These are phyloP conservation scores for Pogonomyrmex barbatus DNA, from an alignment of 1,140 invertebrate species.

Conservation along the genomic window DNA sequence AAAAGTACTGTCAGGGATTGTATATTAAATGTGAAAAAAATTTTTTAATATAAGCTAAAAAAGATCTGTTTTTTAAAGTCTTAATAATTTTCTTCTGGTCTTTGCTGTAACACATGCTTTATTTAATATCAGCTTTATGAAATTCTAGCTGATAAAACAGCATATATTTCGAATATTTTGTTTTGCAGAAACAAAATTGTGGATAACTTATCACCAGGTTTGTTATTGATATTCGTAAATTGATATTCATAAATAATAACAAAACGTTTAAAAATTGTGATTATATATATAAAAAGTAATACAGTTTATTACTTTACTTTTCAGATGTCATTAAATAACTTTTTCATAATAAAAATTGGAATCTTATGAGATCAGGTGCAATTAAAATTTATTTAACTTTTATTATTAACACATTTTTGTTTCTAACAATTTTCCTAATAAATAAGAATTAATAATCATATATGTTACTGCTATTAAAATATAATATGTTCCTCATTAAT, in stretches of 20 bases:
- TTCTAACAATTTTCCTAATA: background rate
- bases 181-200: background rate
- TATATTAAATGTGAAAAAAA: slow-evolving; percentile 49
- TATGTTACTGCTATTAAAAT: background rate
- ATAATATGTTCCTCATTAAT: background rate
- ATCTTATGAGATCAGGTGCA: background rate
- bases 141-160: slow-evolving; percentile 51
- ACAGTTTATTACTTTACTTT: background rate
- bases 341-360: background rate
- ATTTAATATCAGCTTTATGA: slow-evolving; percentile 51
- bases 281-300: background rate
- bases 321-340: background rate
- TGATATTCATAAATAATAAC: slow-evolving; percentile 8
- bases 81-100: slow-evolving; percentile 47
- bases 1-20: slow-evolving; percentile 17
- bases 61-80: slow-evolving; percentile 15
- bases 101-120: slow-evolving; percentile 11
- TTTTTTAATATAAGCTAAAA: slow-evolving; percentile 30
- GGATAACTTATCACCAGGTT: background rate
- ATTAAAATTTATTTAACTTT: slow-evolving; percentile 4
- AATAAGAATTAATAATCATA: background rate
- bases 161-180: slow-evolving; percentile 19
- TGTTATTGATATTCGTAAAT: slow-evolving; percentile 34
- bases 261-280: background rate
- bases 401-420: background rate